Percentiles rank a stretch among this genome's conserved stretches.
Evolutionary conservation across 2,797 vertebrate species (phyloP).

Genomic region (Manis crassicaudata): DNA sequence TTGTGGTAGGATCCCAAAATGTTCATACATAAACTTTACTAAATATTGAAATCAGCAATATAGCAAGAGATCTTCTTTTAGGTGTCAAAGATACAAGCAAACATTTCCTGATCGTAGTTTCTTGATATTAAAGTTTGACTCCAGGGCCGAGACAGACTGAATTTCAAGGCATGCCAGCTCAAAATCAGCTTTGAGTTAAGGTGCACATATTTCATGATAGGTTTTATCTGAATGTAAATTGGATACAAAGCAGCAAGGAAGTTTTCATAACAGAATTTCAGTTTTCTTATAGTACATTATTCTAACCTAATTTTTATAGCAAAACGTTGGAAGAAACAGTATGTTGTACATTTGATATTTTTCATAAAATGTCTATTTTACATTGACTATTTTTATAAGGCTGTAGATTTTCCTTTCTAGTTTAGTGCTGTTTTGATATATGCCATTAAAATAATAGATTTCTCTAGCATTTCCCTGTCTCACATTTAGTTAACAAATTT

Average conservation of each 20-base stretch:
- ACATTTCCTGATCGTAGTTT: slow-evolving; percentile 43
- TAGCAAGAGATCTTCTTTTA: slow-evolving; percentile 17
- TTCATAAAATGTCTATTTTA: slow-evolving; percentile 41
- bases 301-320: slow-evolving; percentile 52
- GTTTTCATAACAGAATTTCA: slow-evolving; percentile 29
- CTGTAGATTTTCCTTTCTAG: slow-evolving; percentile 38
- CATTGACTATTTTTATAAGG: slow-evolving; percentile 18
- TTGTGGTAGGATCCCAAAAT: not conserved
- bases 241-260: slow-evolving; percentile 29
- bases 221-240: slow-evolving; percentile 45
- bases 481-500: slow-evolving; percentile 38
- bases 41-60: slow-evolving; percentile 8
- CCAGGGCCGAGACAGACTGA: not conserved
- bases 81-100: not conserved
- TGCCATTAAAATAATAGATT: slow-evolving; percentile 56
- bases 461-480: slow-evolving; percentile 18
- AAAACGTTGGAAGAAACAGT: not conserved
- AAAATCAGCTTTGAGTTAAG: slow-evolving; percentile 31
- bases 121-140: slow-evolving; percentile 18
- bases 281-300: slow-evolving; percentile 8
- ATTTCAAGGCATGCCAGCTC: slow-evolving; percentile 14
- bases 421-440: slow-evolving; percentile 44
- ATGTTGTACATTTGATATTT: slow-evolving; percentile 34
- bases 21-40: not conserved
- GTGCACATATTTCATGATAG: slow-evolving; percentile 28